phyloP scores from a whole-genome alignment of 2,113 vertebrate species.

The Rhombomys opimus region DNA sequence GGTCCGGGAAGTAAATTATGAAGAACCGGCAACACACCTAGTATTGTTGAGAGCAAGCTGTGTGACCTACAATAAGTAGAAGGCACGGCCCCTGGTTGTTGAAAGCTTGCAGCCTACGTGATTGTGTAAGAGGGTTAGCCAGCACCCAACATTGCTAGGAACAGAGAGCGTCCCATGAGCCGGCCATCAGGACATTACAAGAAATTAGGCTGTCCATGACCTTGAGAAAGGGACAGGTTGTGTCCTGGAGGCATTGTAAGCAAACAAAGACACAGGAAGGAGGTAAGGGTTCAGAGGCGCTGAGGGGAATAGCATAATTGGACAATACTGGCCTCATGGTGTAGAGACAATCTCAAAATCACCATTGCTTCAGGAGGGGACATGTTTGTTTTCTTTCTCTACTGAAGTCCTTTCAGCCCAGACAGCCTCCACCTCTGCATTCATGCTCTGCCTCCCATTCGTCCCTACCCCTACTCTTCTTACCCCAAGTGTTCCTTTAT shows the following conservation, averaged over 20 bases:
- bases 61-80: neutral
- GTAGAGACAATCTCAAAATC: neutral
- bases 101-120: neutral
- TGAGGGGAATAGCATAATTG: neutral
- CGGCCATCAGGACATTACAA: neutral
- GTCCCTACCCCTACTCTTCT: rapidly evolving
- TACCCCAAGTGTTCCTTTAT: neutral
- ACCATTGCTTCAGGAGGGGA: neutral
- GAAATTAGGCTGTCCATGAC: neutral
- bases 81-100: neutral
- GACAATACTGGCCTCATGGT: neutral
- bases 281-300: neutral
- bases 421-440: neutral
- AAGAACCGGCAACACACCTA: neutral
- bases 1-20: neutral
- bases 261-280: neutral
- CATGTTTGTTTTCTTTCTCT: neutral
- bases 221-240: neutral
- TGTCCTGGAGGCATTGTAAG: neutral
- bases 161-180: neutral
- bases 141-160: neutral
- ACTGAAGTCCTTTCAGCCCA: neutral
- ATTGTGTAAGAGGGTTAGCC: neutral
- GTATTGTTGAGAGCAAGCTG: neutral
- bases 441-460: rapidly evolving